Evolutionary conservation across 2,797 vertebrate species (phyloP).

Genomic region (Platalea minor): DNA sequence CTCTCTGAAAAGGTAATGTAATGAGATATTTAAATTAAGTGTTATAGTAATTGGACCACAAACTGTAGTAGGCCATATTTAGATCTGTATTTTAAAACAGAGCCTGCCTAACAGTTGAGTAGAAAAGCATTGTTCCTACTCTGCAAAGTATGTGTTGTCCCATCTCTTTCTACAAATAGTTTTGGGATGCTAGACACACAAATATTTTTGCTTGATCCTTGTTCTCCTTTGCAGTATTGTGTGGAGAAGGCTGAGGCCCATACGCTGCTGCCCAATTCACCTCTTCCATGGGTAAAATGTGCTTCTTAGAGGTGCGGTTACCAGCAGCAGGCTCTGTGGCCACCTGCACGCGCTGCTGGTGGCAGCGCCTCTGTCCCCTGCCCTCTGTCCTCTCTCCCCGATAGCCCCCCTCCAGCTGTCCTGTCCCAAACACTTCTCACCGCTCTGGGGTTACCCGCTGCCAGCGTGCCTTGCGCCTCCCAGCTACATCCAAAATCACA

Average conservation of each 20-base stretch:
- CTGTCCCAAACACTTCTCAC: background rate
- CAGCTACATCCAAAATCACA: background rate
- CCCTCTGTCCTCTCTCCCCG: too few relatives aligned
- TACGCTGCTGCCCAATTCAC: background rate
- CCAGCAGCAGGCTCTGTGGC: background rate
- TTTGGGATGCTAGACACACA: background rate
- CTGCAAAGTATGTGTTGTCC: background rate
- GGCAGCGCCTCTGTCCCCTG: background rate
- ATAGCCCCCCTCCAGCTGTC: background rate
- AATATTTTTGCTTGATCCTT: background rate
- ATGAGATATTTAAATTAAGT: background rate
- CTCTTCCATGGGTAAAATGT: background rate
- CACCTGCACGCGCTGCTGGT: background rate
- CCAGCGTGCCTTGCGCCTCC: background rate
- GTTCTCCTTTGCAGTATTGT: background rate
- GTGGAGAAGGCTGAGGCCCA: background rate
- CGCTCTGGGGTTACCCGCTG: rapidly evolving
- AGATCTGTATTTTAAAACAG: background rate
- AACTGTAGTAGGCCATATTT: background rate
- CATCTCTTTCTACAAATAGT: background rate
- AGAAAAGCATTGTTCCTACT: background rate
- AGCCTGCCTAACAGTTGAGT: background rate
- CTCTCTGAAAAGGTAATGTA: background rate
- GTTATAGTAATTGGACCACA: background rate
- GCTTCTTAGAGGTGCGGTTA: background rate